Conservation (phyloP, 2,888 invertebrate species). For the Oligia latruncula region DNA sequence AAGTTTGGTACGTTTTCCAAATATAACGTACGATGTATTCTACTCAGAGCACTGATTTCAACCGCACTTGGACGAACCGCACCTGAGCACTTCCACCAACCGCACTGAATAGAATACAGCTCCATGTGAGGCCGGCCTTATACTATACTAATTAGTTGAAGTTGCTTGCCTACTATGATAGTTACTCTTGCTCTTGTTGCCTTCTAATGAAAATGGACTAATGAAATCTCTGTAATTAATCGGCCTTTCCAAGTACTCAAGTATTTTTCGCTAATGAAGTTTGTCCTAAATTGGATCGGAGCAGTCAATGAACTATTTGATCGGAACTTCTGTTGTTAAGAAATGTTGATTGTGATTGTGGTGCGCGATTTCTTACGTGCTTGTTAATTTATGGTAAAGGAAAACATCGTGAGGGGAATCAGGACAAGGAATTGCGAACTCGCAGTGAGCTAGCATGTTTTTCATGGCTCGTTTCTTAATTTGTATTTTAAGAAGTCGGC, state of each 20-base stretch:
- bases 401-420: not conserved
- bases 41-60: no score
- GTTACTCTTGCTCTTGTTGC: not conserved
- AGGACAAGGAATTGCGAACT: not conserved
- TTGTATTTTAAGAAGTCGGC: not conserved
- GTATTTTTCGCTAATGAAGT: conserved; percentile 19
- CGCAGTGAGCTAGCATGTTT: not conserved
- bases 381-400: not conserved
- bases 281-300: conserved; percentile 5
- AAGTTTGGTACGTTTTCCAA: no score
- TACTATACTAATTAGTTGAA: not conserved
- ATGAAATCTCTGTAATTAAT: conserved; percentile 35
- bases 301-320: conserved; percentile 6
- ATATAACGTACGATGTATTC: no score
- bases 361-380: not conserved
- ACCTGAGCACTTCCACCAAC: no score
- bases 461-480: not conserved
- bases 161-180: not conserved
- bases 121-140: not conserved
- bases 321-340: not conserved
- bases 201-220: conserved; percentile 18
- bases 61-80: no score
- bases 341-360: conserved; percentile 3
- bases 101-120: not conserved
- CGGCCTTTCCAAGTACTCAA: conserved; percentile 6